Evolutionary conservation across 2,797 vertebrate species (phyloP), one percentile per base, ranked within the genome.

Genomic region (Sylvilagus floridanus): DNA sequence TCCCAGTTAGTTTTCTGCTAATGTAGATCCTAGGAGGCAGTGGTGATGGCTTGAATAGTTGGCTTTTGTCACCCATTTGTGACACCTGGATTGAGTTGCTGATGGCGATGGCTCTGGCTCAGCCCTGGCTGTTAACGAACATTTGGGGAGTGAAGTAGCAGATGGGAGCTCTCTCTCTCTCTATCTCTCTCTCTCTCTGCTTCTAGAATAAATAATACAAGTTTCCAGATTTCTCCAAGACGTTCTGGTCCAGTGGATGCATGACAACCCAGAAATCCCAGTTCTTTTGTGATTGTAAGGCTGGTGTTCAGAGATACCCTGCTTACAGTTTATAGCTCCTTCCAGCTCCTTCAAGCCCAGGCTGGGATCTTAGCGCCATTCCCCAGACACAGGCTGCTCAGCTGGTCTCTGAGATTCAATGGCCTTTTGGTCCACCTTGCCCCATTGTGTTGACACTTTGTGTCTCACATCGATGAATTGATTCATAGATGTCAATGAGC

Each of bases 401-500:
- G 88, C 37, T 14, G 30, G 85, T 52, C 42, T 78, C 65, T 85
- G 26, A 26, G 21, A 73, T 30, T 14, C 78, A 75, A 21, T 4
- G n/a, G 62, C 85, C 71, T 93, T 26, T 28, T 24, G 35, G 73
- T 85, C 90, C 35, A 32, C 54, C 26, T 92, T 60, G 65, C 78
- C 85, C 78, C 6, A 24, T 21, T 60, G 62, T 60, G 68, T 50
- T 90, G 85, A 90, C 75, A 35, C 66, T 79, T 75, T 50, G 82
- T 69, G 83, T 50, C 22, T 17, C 42, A 76, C 54, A 1, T 95
- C 2, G 9, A 82, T 95, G 91, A 88, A 73, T 92, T 96, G 85
- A 57, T 90, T 95, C 96, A 78, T 28, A 35, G 90, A 52, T 42
- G 52, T 94, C 95, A 91, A 94, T 75, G 89, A 97, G 60, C 35